Base-by-base conservation (phyloP, 1,140 invertebrate species). In the Lycorma delicatula region DNA sequence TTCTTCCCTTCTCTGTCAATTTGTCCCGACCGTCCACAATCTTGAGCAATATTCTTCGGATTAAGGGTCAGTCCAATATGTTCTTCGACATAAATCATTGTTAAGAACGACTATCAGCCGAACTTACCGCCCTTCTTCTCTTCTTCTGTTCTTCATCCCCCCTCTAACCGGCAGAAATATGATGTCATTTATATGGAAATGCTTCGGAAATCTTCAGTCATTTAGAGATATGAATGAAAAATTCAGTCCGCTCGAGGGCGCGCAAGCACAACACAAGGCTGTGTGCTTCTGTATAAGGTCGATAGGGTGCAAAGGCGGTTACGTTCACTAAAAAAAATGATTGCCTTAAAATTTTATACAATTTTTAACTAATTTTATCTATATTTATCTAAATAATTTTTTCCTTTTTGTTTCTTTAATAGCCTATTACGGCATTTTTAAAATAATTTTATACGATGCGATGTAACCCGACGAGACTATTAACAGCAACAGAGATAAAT, bases 131-230 rank as follows among this genome's bases (percentile, higher is more conserved):
- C 31, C 49, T 27, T 29, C 47, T 22, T 20, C 29, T 29, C 36
- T 1, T 29, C 18, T 6, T 31, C 26, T 22, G 29, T 12, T 23
- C 27, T 25, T 46, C 56, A 26, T 11, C 28, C 46, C 44, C 23
- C 13, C 26, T 18, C 54, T 46, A 51, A 34, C 27, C 31, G 54
- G 52, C 59, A 53, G 44, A 56, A 56, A 60, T 55, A 60, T 60
- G 54, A 34, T 55, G 53, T 61, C 60, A 61, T 61, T 61, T 61
- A 61, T 61, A 61, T 61, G 60, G 60, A 58, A 61, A 61, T 61
- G n/a, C n/a, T n/a, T n/a, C n/a, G 36, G 56, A 54, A 55, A 56
- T 46, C 54, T 56, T 44, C n/a, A 56, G 54, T 60, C 59, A 60
- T 60, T 60, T 60, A 52, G 54, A 56, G 54, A 60, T 60, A 60